Evolutionary conservation across 2,888 invertebrate genomes (phyloP).

Genomic region (Campoletis raptor): DNA sequence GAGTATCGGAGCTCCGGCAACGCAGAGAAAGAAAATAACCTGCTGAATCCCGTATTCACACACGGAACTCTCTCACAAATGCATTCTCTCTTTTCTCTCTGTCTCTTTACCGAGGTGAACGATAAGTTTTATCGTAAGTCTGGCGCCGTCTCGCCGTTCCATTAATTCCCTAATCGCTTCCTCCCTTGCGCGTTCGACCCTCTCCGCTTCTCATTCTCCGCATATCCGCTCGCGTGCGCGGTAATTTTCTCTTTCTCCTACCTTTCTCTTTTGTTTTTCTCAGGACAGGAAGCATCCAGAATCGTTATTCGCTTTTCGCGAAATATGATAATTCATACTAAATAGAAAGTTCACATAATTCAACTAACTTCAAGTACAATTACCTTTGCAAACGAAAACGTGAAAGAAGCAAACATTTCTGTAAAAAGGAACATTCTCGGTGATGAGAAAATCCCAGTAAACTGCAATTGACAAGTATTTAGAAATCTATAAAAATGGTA

Average conservation of each 20-base stretch:
- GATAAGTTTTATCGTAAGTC: slow-evolving; percentile 79
- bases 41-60: slow-evolving; percentile 43
- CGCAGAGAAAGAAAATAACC: slow-evolving; percentile 44
- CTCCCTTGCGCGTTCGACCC: slow-evolving; percentile 57
- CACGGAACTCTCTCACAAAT: slow-evolving; percentile 32
- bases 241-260: slow-evolving; percentile 32
- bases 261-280: neutral
- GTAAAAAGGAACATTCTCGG: neutral
- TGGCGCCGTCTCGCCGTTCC: slow-evolving; percentile 79
- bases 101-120: slow-evolving; percentile 65
- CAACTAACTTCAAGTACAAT: neutral
- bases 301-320: slow-evolving; percentile 13
- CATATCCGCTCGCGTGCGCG: slow-evolving; percentile 54
- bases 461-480: neutral
- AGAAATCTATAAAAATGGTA: neutral
- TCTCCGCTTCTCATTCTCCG: slow-evolving; percentile 6
- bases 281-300: slow-evolving; percentile 8
- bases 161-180: slow-evolving; percentile 77
- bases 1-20: slow-evolving; percentile 13
- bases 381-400: neutral
- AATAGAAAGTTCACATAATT: neutral
- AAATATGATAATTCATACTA: slow-evolving; percentile 16
- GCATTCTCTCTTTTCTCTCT: slow-evolving; percentile 11
- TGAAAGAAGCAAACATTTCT: neutral
- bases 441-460: neutral